A percentile compares a stretch with the other conserved stretches of the same genome.
phyloP scores from a whole-genome alignment of 2,797 vertebrate species.

The Amblyraja radiata region DNA sequence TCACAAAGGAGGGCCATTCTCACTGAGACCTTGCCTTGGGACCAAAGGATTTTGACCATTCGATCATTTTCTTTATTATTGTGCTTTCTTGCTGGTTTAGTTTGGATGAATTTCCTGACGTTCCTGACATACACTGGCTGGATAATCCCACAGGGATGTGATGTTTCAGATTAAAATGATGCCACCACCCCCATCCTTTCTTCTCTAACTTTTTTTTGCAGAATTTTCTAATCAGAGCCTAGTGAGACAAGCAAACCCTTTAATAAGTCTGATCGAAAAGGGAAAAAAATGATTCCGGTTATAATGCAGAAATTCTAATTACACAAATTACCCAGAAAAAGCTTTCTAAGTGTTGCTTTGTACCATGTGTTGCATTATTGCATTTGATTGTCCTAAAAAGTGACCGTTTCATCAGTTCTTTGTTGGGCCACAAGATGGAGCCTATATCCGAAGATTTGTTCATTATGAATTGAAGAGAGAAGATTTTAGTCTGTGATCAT shows the following conservation, averaged over 20 bases:
- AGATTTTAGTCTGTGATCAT: not conserved
- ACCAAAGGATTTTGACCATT: not conserved
- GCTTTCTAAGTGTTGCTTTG: not conserved
- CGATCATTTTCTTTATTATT: not conserved
- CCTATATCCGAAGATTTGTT: not conserved
- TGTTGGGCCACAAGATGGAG: constrained; percentile 1
- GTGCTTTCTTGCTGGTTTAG: not conserved
- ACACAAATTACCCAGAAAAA: not conserved
- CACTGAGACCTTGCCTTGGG: not conserved
- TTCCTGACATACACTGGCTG: not conserved
- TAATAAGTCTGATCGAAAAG: not conserved
- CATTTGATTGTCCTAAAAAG: not conserved
- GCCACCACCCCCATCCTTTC: not conserved
- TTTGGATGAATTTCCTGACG: not conserved
- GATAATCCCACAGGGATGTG: not conserved
- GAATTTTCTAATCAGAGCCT: not conserved
- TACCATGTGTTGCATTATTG: not conserved
- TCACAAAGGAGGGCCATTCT: not conserved
- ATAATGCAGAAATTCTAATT: not conserved
- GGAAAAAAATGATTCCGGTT: too few relatives aligned
- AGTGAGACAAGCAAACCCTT: not conserved
- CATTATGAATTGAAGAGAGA: not conserved
- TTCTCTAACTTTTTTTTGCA: not conserved
- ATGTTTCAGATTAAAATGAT: not conserved
- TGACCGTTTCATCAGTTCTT: constrained; percentile 1